Conservation (phyloP, 2,797 vertebrate genomes). For the Crax fasciolata region DNA sequence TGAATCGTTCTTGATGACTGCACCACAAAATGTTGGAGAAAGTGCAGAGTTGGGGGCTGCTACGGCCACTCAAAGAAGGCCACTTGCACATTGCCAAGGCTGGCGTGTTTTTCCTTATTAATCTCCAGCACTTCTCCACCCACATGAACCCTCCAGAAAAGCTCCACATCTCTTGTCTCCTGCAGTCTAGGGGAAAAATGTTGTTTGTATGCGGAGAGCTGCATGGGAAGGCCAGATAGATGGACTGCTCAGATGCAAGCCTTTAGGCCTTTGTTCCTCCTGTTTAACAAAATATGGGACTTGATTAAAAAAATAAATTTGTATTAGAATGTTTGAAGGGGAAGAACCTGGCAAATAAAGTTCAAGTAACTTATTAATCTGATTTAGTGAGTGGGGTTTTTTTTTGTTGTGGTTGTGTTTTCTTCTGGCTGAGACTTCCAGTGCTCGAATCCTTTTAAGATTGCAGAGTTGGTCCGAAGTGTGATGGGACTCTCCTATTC, state of each 20-base stretch:
- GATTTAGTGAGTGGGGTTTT: not conserved
- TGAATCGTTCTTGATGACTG: not conserved
- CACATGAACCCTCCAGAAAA: not conserved
- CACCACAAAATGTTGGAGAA: not conserved
- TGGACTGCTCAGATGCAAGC: not conserved
- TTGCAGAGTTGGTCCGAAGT: slow-evolving; percentile 48
- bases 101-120: not conserved
- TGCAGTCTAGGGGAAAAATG: not conserved
- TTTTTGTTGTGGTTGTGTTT: not conserved
- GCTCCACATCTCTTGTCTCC: not conserved
- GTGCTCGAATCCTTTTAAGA: slow-evolving; percentile 8
- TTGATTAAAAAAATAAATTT: not conserved
- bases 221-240: not conserved
- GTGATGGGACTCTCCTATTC: slow-evolving; percentile 38
- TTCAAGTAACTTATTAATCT: slow-evolving; percentile 18
- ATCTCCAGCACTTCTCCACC: not conserved
- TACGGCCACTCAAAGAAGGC: not conserved
- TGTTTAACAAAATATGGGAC: not conserved
- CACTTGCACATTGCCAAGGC: not conserved
- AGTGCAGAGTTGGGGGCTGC: not conserved
- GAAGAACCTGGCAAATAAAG: not conserved
- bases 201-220: not conserved
- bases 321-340: not conserved
- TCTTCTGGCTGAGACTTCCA: not conserved
- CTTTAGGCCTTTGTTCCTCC: slow-evolving; percentile 12